Evolutionary conservation across 2,888 invertebrate species (phyloP).

Genomic region (Cryptus viduatorius): DNA sequence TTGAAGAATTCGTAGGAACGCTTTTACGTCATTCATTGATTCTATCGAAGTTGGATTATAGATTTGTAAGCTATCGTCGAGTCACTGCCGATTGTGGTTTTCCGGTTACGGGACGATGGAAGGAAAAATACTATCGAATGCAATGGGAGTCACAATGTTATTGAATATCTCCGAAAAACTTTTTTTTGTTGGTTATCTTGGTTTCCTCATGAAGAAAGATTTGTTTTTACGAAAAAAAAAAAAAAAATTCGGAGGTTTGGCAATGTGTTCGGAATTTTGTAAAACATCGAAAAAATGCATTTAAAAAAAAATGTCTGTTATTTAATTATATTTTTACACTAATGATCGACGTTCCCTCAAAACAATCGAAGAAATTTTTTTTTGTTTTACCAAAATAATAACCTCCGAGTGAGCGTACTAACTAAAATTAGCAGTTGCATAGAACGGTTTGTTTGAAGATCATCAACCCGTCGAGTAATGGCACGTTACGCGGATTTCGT

Average conservation of each 20-base stretch:
- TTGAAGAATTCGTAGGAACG: conserved; percentile 20
- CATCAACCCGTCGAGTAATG: conserved; percentile 39
- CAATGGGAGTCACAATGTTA: background rate
- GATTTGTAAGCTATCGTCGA: background rate
- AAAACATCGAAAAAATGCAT: no score
- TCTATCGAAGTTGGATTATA: conserved; percentile 35
- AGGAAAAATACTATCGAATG: background rate
- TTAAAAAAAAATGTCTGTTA: no score
- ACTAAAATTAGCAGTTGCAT: conserved; percentile 36
- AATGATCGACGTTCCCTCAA: no score
- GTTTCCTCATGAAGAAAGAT: no score
- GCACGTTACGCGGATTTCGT: conserved; percentile 58
- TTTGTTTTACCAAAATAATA: background rate
- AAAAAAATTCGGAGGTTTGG: no score
- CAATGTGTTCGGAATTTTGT: no score
- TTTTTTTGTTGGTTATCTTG: no score
- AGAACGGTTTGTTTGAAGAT: conserved; percentile 50
- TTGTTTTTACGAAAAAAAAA: no score
- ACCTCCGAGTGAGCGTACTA: background rate
- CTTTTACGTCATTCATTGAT: conserved; percentile 14
- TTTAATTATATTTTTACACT: background rate
- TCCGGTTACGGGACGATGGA: background rate
- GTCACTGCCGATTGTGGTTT: conserved; percentile 11
- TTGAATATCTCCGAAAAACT: no score
- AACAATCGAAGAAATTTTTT: background rate